Base-by-base conservation (phyloP, 2,888 invertebrate species). In the Hirtodrosophila histrioides region DNA sequence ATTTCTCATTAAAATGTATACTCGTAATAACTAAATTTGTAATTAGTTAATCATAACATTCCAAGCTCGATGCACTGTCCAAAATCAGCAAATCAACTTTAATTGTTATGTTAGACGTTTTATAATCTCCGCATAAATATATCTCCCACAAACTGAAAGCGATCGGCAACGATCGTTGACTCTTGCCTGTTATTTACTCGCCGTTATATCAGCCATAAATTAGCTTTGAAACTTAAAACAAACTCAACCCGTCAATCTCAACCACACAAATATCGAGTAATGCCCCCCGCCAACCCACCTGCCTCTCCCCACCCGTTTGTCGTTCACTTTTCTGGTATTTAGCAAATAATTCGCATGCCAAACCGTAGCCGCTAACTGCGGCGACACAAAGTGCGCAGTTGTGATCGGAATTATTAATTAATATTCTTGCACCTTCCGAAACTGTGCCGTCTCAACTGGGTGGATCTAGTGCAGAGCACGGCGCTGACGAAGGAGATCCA, bases 341-440 rank as follows among this genome's bases (percentile, higher is more conserved):
- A 75, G 80, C 80, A 73, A 86, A 89, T 89, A 89, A 79, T 86
- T 89, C 86, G 78, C 80, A 89, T 89, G 81, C 86, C 88, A 69
- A 84, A 72, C 81, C 86, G 85, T 82, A 78, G 79, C 79, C 81
- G 82, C 73, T 76, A 85, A 81, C 85, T 78, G 81, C 89, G 89
- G 85, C 84, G 86, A 88, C 90, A 88, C 88, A 86, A 89, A 89
- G 88, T 89, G 86, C 62, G 73, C 83, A 88, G 76, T 83, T 89
- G 89, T 89, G 89, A 82, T 88, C 85, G 76, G 89, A 91, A 90
- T 91, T 89, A 87, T 81, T 90, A 91, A 90, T 90, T 91, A 91
- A 91, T 90, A 91, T 91, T 91, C 90, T 90, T 90, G 90, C 91
- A 91, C 90, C 91, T 90, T 83, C 76, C 78, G 65, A 82, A 82